Evolutionary conservation across 2,113 vertebrate species (phyloP).

Genomic region (Candoia aspera): DNA sequence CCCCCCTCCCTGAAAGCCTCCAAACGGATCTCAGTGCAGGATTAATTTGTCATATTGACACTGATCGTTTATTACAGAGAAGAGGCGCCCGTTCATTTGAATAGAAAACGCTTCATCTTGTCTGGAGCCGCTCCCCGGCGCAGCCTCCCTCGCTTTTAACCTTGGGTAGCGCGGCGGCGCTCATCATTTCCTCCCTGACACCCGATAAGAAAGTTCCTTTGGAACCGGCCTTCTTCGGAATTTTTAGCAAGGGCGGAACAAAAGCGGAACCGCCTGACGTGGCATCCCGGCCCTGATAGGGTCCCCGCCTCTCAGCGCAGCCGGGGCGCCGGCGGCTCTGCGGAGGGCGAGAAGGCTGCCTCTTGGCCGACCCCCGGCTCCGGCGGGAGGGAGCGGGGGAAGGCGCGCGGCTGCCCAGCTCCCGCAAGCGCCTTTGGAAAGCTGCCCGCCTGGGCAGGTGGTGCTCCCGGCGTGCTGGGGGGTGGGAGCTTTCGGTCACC

Average conservation of each 20-base stretch:
- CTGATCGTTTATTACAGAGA: slow-evolving; percentile 69
- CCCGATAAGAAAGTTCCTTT: slow-evolving; percentile 71
- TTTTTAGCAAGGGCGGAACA: slow-evolving; percentile 59
- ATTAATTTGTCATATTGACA: slow-evolving; percentile 76
- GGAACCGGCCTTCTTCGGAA: slow-evolving; percentile 61
- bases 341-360: neutral
- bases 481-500: neutral
- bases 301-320: too few relatives aligned
- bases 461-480: neutral
- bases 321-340: neutral
- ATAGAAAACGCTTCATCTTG: slow-evolving; percentile 71
- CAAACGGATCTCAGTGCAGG: slow-evolving; percentile 54
- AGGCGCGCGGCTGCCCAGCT: neutral
- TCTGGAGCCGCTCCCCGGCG: slow-evolving; percentile 69
- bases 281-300: neutral
- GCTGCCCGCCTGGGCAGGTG: neutral
- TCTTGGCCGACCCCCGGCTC: neutral
- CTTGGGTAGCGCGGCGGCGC: slow-evolving; percentile 67
- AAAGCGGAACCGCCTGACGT: slow-evolving; percentile 44
- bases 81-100: slow-evolving; percentile 72
- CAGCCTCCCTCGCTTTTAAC: slow-evolving; percentile 67
- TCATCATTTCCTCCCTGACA: slow-evolving; percentile 66
- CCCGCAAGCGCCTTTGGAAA: neutral
- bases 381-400: neutral
- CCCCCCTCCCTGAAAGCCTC: fast-evolving